A percentile compares a stretch with the other conserved stretches of the same genome.
Conservation (phyloP, 2,797 vertebrate species). For the Columba guinea region DNA sequence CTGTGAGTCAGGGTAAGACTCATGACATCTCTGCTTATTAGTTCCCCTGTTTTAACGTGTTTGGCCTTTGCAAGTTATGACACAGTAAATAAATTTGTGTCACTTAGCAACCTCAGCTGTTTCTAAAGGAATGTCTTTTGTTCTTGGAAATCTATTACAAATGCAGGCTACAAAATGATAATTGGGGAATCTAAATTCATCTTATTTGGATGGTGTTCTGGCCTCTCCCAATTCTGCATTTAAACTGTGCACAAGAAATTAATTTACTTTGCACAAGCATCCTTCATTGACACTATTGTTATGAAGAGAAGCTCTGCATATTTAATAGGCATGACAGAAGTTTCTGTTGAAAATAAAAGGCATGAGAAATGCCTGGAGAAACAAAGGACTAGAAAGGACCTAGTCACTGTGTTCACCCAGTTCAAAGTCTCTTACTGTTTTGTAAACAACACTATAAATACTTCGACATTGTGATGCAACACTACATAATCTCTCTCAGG, state of each 20-base stretch:
- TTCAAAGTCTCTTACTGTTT: slow-evolving; percentile 14
- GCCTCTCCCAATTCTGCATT: neutral
- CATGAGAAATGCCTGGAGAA: neutral
- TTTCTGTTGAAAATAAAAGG: slow-evolving; percentile 10
- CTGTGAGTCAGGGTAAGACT: neutral
- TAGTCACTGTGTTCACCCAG: neutral
- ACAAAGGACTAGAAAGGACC: neutral
- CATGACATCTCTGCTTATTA: neutral
- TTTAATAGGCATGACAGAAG: slow-evolving; percentile 17
- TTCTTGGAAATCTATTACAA: slow-evolving; percentile 52
- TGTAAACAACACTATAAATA: slow-evolving; percentile 46
- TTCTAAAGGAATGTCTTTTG: slow-evolving; percentile 60
- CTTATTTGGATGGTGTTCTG: neutral
- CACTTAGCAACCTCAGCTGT: slow-evolving; percentile 64
- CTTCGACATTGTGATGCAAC: neutral
- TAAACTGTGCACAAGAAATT: slow-evolving; percentile 22
- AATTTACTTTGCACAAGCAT: neutral
- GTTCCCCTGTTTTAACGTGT: neutral
- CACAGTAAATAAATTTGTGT: slow-evolving; percentile 53
- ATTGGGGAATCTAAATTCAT: neutral
- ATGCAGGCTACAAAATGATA: slow-evolving; percentile 23
- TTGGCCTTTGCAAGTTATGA: slow-evolving; percentile 36
- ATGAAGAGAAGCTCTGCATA: slow-evolving; percentile 1
- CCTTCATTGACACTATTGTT: neutral
- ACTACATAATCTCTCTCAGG: neutral